A percentile compares a stretch with the other conserved stretches of the same genome.
These are phyloP conservation scores for Aphelocoma californica DNA, from an alignment of 2,797 vertebrate species.

Conservation along the genomic window DNA sequence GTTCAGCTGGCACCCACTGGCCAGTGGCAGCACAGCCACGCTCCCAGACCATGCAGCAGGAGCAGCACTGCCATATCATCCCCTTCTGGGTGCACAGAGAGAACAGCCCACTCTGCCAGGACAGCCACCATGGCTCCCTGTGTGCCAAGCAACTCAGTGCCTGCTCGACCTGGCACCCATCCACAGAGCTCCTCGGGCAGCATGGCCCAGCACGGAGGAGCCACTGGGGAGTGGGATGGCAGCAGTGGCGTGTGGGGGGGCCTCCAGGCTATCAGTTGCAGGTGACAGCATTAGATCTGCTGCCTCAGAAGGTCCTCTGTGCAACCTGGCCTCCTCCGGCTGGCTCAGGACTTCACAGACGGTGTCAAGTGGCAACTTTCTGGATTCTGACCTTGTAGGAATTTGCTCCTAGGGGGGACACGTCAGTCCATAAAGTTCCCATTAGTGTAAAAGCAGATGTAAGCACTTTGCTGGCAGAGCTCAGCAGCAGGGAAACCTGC, in stretches of 20 bases:
- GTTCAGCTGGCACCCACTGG: neutral
- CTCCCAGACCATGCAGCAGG: neutral
- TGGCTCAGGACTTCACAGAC: neutral
- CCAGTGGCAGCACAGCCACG: neutral
- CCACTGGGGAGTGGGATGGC: neutral
- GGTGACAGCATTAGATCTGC: neutral
- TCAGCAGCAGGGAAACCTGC: constrained; percentile 59
- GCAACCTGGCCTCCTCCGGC: neutral
- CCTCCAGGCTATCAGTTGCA: constrained; percentile 12
- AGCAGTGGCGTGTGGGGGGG: neutral
- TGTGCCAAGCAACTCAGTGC: accelerated
- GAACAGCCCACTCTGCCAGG: neutral
- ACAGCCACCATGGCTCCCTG: neutral
- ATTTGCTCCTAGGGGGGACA: constrained; percentile 36
- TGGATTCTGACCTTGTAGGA: constrained; percentile 52
- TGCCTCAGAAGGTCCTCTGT: constrained; percentile 5
- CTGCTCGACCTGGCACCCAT: accelerated
- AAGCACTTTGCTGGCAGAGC: constrained; percentile 56
- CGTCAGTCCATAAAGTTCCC: constrained; percentile 51
- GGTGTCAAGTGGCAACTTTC: constrained; percentile 61
- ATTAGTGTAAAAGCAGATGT: constrained; percentile 60
- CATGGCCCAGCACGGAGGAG: accelerated
- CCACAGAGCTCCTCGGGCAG: neutral
- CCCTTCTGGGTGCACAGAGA: neutral
- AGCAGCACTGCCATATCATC: neutral